These are phyloP conservation scores for Eumacrocentrus americanus DNA, from an alignment of 2,888 invertebrate genomes.

Conservation along the genomic window DNA sequence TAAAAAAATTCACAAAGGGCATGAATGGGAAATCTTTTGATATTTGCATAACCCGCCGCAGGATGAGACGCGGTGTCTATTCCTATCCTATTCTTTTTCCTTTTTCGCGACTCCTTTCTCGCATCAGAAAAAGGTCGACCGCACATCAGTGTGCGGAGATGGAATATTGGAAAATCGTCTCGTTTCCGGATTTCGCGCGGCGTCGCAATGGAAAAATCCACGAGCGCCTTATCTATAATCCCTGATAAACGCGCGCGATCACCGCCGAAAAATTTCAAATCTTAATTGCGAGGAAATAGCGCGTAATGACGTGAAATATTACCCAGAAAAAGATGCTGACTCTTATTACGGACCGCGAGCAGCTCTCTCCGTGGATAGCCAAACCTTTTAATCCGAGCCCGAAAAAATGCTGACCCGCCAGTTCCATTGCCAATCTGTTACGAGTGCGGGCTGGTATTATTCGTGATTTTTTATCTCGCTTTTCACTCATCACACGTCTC, in stretches of 20 bases:
- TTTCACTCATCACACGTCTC: constrained; percentile 5
- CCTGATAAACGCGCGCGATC: constrained; percentile 38
- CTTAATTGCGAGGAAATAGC: constrained; percentile 56
- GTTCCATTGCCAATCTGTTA: constrained; percentile 54
- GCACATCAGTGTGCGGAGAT: too few species aligned
- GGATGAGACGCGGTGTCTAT: too few species aligned
- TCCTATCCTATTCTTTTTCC: too few species aligned
- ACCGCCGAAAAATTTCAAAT: constrained; percentile 42
- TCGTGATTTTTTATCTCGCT: constrained; percentile 17
- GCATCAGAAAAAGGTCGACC: too few species aligned
- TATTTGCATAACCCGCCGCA: too few species aligned
- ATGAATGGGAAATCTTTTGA: too few species aligned
- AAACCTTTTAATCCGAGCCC: constrained; percentile 53
- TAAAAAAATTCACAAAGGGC: too few species aligned
- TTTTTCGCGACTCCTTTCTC: too few species aligned
- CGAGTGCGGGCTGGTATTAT: constrained; percentile 38
- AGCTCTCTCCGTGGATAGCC: constrained; percentile 22
- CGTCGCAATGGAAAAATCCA: too few species aligned
- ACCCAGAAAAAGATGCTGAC: constrained; percentile 56
- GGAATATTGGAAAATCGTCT: not conserved
- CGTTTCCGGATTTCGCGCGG: too few species aligned
- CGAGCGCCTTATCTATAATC: too few species aligned
- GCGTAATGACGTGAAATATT: constrained; percentile 57
- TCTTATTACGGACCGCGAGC: constrained; percentile 51
- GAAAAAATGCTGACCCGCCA: constrained; percentile 53